Evolutionary conservation across 2,113 vertebrate genomes (phyloP), one percentile per base, ranked within the genome.

Genomic region (Speoplatyrhinus poulsoni): DNA sequence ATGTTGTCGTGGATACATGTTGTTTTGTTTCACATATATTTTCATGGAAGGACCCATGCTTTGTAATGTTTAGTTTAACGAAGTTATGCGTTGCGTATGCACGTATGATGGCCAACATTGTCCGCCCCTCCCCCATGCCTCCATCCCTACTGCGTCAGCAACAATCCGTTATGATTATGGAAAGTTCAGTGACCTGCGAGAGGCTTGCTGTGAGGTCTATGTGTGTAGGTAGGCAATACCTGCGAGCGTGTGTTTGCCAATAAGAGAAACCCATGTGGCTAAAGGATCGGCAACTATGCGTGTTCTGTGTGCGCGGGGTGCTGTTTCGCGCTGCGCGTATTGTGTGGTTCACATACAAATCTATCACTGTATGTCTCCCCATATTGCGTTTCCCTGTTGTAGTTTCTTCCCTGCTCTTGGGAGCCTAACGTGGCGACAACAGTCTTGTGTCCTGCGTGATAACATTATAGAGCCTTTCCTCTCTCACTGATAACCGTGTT

Each of bases 391-490:
- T 55, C 53, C 64, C 58, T 67, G 75, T 82, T 74, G 79, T 60
- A 71, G 62, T 72, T 69, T 67, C 65, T 70, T 62, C 78, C 68
- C 73, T 68, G 55, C 62, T 60, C 70, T 56, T 33, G 70, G 49
- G 16, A 52, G 8, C 13, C 3, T 66, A 46, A 67, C 65, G 48
- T 32, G 55, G 83, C 74, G 26, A 26, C 26, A 26, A 26, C 2
- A 26, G 26, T 3, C 26, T 26, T 26, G 26, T 26, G 54, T 46
- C 11, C 17, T 0, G 70, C 74, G 47, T 69, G 85, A 92, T 90
- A 91, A 90, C 87, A 90, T 87, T 91, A 87, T 90, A 60, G 36
- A 17, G 62, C 26, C 69, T 82, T 85, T 88, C 77, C 78, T 80
- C 47, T 13, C 1, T 13, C 19, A 12, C 74, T 70, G 80, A 83